Conservation (phyloP, 2,797 vertebrate species). For the Lagocephalus sceleratus region DNA sequence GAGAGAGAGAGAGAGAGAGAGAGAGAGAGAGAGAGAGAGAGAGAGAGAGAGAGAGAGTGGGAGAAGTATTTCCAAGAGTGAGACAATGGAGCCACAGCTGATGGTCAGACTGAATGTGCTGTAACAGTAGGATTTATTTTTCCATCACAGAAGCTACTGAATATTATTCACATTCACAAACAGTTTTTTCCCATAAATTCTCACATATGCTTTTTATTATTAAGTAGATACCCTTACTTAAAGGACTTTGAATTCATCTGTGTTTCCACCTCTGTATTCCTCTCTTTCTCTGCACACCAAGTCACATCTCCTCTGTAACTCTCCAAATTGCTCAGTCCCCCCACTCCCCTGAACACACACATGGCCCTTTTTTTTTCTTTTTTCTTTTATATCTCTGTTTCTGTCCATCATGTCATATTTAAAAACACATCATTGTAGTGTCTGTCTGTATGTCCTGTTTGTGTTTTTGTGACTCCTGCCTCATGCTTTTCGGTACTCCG, state of each 20-base stretch:
- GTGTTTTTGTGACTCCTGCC: neutral
- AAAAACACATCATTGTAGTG: slow-evolving; percentile 17
- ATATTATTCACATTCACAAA: too few relatives aligned
- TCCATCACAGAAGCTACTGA: too few relatives aligned
- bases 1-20: slow-evolving; percentile 2
- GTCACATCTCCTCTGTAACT: slow-evolving; percentile 12
- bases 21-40: slow-evolving; percentile 7
- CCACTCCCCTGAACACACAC: slow-evolving; percentile 51
- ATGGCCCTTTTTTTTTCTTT: slow-evolving; percentile 43
- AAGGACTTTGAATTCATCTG: neutral
- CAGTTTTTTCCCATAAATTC: too few relatives aligned
- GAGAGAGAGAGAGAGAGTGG: slow-evolving; percentile 3
- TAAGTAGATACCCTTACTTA: neutral
- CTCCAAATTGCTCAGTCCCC: slow-evolving; percentile 30
- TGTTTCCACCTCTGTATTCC: slow-evolving; percentile 19
- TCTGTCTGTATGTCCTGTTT: slow-evolving; percentile 18
- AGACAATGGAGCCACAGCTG: slow-evolving; percentile 17
- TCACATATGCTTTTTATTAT: too few relatives aligned
- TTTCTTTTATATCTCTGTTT: slow-evolving; percentile 15
- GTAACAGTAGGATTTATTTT: too few relatives aligned
- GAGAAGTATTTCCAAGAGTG: neutral
- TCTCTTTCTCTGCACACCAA: slow-evolving; percentile 6
- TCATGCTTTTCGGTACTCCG: slow-evolving; percentile 34
- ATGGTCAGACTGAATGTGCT: slow-evolving; percentile 4
- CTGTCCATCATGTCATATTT: slow-evolving; percentile 28